Evolutionary conservation across 2,797 vertebrate genomes (phyloP).

Genomic region (Oreochromis grahami): DNA sequence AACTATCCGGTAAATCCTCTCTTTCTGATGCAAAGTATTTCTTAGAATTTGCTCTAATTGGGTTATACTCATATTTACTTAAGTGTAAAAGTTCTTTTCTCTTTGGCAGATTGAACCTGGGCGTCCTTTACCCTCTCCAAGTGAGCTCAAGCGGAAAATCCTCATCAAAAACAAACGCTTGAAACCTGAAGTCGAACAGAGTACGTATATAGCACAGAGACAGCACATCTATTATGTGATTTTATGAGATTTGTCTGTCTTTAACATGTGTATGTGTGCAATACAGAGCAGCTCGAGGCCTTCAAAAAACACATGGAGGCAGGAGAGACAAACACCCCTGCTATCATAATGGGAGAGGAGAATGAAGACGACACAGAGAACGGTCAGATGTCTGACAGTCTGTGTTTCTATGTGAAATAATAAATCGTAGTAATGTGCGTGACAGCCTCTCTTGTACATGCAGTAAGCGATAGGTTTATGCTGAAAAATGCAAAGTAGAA

Average conservation of each 20-base stretch:
- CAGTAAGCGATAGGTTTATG: neutral
- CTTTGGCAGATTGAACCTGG: slow-evolving; percentile 85
- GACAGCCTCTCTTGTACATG: neutral
- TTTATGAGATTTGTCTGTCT: neutral
- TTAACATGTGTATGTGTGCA: neutral
- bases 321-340: slow-evolving; percentile 89
- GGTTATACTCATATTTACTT: neutral
- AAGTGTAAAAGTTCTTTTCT: neutral
- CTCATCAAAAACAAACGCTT: slow-evolving; percentile 98
- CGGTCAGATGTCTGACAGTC: slow-evolving; percentile 65
- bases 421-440: neutral
- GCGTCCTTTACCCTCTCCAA: slow-evolving; percentile 88
- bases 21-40: neutral
- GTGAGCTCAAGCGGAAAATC: slow-evolving; percentile 95
- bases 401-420: neutral
- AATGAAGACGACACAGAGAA: slow-evolving; percentile 93
- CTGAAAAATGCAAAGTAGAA: neutral
- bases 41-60: neutral
- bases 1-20: slow-evolving; percentile 80
- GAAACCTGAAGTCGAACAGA: slow-evolving; percentile 97
- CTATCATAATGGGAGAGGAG: slow-evolving; percentile 92
- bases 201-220: slow-evolving; percentile 73
- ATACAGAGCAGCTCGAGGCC: slow-evolving; percentile 92
- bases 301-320: slow-evolving; percentile 98
- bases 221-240: neutral